phyloP scores from a whole-genome alignment of 2,113 vertebrate species.

The Agapornis roseicollis region DNA sequence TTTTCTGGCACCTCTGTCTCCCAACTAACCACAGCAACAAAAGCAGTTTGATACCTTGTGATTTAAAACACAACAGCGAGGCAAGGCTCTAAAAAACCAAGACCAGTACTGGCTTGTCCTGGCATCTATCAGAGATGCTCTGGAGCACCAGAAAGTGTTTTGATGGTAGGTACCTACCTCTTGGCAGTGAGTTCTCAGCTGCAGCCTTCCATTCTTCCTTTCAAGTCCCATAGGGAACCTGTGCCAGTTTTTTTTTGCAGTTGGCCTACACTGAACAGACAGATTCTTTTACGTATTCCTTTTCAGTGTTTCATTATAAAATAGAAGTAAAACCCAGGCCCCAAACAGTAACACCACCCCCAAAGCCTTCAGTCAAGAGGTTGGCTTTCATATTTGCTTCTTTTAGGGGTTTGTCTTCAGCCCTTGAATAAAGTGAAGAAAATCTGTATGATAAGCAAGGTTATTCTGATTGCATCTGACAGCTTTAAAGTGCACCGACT shows the following conservation, averaged over 20 bases:
- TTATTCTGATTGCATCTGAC: constrained; percentile 75
- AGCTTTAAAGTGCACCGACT: constrained; percentile 66
- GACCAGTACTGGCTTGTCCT: not conserved
- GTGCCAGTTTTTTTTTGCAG: not conserved
- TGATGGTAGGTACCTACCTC: not conserved
- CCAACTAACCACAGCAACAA: not conserved
- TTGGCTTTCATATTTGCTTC: not conserved
- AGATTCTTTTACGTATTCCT: not conserved
- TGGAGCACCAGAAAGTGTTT: accelerated
- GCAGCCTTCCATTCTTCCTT: not conserved
- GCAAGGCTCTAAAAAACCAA: not conserved
- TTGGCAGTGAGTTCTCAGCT: not conserved
- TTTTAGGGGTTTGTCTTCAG: not conserved
- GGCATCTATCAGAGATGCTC: not conserved
- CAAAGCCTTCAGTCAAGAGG: not conserved
- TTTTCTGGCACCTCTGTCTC: not conserved
- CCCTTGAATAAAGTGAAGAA: not conserved
- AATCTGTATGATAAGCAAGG: not conserved
- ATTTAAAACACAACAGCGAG: not conserved
- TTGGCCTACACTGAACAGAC: not conserved
- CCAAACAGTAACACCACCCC: not conserved
- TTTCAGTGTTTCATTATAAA: not conserved
- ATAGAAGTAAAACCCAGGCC: not conserved
- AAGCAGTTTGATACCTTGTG: not conserved
- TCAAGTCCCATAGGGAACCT: not conserved